Base-by-base conservation (phyloP, 2,888 invertebrate species). In the Mythimna albipuncta region DNA sequence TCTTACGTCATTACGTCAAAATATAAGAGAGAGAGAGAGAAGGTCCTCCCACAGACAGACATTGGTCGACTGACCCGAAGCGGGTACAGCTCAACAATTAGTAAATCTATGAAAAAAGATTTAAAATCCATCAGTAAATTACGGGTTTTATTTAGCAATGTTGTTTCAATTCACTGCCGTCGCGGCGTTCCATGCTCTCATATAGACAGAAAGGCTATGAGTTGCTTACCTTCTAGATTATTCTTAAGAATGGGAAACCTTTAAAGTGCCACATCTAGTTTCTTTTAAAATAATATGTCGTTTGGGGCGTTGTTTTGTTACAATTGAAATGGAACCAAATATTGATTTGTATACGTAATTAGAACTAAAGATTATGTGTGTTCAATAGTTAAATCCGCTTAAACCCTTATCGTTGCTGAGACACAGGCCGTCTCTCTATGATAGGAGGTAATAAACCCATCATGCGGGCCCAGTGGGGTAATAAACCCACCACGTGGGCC, bases 281-380 rank as follows among this genome's bases (percentile, higher is more conserved):
- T 91, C 89, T 89, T 91, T 91, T 88, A 87, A 85, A 85, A 47
- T 44, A 89, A 85, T 76, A 87, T 85, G 86, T 84, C 79, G 85
- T 85, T 89, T 87, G 90, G 92, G 91, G 92, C 91, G 90, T 94
- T 93, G 93, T 89, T 87, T 81, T 57, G n/a, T 67, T 67, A 73
- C 57, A 44, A 61, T 69, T 72, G 61, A 61, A 66, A 19, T 68
- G 54, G 61, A 70, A 75, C 62, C 69, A 81, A 70, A 69, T 69
- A 59, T 65, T 59, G 47, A 65, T 61, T 55, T 71, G 67, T 76
- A 71, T 77, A 70, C 63, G 64, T 75, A 57, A 72, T 54, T 62
- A 6, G 44, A 68, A 61, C 16, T 57, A 50, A 63, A 80, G 19
- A 32, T 50, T 63, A 47, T 47, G 5, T 47, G 13, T 54, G 52